Conservation (phyloP, 2,113 vertebrate genomes). For the Emydura subglobosa region DNA sequence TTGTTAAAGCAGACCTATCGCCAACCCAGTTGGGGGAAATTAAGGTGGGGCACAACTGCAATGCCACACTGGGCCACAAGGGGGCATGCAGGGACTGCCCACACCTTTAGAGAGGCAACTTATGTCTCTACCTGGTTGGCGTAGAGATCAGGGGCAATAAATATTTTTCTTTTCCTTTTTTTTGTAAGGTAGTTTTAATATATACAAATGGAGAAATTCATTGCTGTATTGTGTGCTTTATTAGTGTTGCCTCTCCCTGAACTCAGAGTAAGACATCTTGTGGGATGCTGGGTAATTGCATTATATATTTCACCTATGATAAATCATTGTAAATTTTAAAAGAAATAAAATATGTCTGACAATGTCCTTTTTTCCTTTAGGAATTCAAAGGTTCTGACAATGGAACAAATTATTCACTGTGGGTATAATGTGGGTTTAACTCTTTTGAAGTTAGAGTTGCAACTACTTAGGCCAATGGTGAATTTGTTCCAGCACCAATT, state of each 20-base stretch:
- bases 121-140: not conserved
- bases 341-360: not conserved
- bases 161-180: not conserved
- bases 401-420: not conserved
- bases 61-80: too few relatives aligned
- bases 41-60: too few relatives aligned
- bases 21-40: too few relatives aligned
- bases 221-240: not conserved
- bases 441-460: not conserved
- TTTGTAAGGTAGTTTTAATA: not conserved
- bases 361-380: not conserved
- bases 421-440: too few relatives aligned
- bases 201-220: not conserved
- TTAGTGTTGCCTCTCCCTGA: not conserved
- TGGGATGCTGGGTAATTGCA: not conserved
- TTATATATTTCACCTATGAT: not conserved
- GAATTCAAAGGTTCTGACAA: not conserved
- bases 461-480: not conserved
- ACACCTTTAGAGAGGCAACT: not conserved
- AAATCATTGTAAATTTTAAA: not conserved
- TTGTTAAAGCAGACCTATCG: too few relatives aligned
- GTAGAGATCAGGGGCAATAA: not conserved
- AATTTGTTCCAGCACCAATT: not conserved
- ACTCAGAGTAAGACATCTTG: not conserved
- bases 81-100: too few relatives aligned